Base-by-base conservation (phyloP, 1,140 invertebrate genomes). In the Dryas iulia region DNA sequence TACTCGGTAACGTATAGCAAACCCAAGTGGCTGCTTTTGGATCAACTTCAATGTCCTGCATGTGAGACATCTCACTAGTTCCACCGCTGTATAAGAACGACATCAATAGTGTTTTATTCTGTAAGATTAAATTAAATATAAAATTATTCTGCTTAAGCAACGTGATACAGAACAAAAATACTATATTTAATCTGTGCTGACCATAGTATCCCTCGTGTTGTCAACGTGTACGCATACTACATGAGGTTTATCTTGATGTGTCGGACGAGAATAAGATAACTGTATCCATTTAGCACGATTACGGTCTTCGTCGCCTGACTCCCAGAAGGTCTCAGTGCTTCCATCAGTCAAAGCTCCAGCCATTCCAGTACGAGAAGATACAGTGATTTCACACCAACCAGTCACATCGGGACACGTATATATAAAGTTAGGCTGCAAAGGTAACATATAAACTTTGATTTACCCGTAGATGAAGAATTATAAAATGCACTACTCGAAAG, bases 281-380 rank as follows among this genome's bases (percentile, higher is more conserved):
- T 93, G 92, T 14, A 94, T 83, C 91, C 92, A 93, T 84, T 99
- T 98, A 1, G 96, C 95, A 87, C 98, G 98, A 83, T 98, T 98
- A 60, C 96, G 92, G 89, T 99, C 98, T 83, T 99, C 98, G 77
- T 99, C 98, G 2, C 98, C 98, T 67, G 98, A 99, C 92, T 99
- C 98, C 98, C 98, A 99, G 89, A 99, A 99, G 0, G 98, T 99
- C 91, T 99, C 98, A 0, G 98, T 99, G 1, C 97, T 98, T 76
- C 96, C 96, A 87, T 99, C 98, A 0, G 95, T 97, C 6, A 99
- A 93, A 81, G 97, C 98, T 1, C 95, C 95, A 21, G 98, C 95
- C 97, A 99, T 98, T 2, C 97, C 97, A 78, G 96, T 96, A 1
- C 98, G 94, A 75, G 98, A 99, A 0, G 98, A 99, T 0, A 97